A percentile compares a stretch with the other conserved stretches of the same genome.
Evolutionary conservation across 2,113 vertebrate species (phyloP).

Genomic region (Sporophila hypoxantha): DNA sequence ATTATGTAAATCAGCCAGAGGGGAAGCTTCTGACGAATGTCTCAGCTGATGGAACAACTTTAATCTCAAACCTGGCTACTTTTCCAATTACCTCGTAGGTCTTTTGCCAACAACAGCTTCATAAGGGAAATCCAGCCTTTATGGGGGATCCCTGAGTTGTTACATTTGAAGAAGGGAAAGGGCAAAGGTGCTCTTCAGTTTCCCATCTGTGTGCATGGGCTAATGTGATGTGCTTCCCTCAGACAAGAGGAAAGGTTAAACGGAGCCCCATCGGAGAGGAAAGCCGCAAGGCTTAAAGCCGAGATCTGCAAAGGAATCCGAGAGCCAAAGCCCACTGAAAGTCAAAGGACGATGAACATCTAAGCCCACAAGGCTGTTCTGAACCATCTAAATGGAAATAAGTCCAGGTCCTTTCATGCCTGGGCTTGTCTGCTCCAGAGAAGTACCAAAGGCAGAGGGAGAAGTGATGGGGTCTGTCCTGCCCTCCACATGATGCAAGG

Average conservation of each 20-base stretch:
- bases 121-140: conserved; percentile 47
- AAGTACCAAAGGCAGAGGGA: not conserved
- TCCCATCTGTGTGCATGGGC: not conserved
- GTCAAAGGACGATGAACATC: not conserved
- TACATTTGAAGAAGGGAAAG: conserved; percentile 7
- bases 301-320: not conserved
- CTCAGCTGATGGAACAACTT: conserved; percentile 51
- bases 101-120: conserved; percentile 28
- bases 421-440: not conserved
- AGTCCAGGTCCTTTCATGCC: not conserved
- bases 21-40: not conserved
- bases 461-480: not conserved
- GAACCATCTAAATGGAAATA: not conserved
- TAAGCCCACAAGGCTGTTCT: not conserved
- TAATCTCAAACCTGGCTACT: conserved; percentile 56
- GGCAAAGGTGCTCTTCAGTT: conserved; percentile 40
- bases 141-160: not conserved
- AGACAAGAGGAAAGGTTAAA: conserved; percentile 60
- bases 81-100: conserved; percentile 14
- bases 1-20: conserved; percentile 43
- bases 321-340: not conserved
- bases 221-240: conserved; percentile 31
- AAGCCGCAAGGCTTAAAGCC: not conserved
- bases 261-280: not conserved
- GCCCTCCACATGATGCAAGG: rapidly evolving